Evolutionary conservation across 2,113 vertebrate genomes (phyloP), one percentile per base, ranked within the genome.

Genomic region (Trochalopteron elliotii): DNA sequence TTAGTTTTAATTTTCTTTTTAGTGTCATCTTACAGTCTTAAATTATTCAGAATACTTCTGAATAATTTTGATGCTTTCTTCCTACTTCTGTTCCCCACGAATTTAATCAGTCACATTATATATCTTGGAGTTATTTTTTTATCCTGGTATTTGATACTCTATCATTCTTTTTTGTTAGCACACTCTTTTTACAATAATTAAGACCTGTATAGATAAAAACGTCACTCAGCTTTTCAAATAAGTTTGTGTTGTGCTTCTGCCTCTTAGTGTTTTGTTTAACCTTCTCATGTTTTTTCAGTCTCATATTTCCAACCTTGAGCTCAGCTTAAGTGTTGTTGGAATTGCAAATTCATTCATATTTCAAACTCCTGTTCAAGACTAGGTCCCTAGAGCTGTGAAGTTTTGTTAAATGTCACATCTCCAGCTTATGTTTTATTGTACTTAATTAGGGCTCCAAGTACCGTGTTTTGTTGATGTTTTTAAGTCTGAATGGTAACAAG

Each of bases 361-460:
- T 96, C 75, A 81, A 77, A 64, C 55, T 90, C 68, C n/a, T 79
- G 35, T 76, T 94, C 74, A 64, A 89, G 76, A 78, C 70, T 80
- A 72, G 11, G 4, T 91, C 92, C 71, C 74, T 50, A 72, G 63
- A 74, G 95, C 74, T 44, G 40, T 88, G 55, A 84, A 92, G 83
- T 94, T 74, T 82, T 92, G 80, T 95, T 95, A 91, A 95, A 95
- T 96, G 94, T 88, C 95, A 95, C 64, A 91, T 64, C 70, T 95
- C 17, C 35, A 76, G 57, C 93, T 89, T 90, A 64, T 78, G 47
- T 65, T 93, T 40, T 68, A 49, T 76, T 94, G 71, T 90, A 93
- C 89, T 87, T 94, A 90, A 93, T 97, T 96, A 90, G 84, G 39
- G 79, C 90, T 94, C 52, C n/a, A 86, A 52, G 33, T 76, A 87